Evolutionary conservation across 2,888 invertebrate genomes (phyloP), one percentile per base, ranked within the genome.

Genomic region (Patella pellucida): DNA sequence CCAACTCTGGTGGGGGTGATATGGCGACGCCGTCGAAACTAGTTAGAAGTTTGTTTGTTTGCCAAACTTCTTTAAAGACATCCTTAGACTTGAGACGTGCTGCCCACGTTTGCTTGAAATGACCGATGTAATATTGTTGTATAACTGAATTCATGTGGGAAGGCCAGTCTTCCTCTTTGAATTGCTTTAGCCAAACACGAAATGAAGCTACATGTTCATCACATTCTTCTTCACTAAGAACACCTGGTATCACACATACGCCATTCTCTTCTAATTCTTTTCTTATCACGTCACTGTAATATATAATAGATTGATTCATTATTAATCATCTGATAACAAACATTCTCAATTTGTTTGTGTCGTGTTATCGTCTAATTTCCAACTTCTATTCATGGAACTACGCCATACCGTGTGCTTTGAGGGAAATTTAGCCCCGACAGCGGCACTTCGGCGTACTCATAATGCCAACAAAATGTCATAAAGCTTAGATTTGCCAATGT

Each of bases 21-120:
- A 86, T 79, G 4, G 85, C 83, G 9, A 87, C 81, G n/a, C 83
- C 84, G 71, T 87, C 87, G 68, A 83, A 75, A 77, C 86, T 86
- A 3, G 84, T 82, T 50, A 84, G 73, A 11, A 87, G 81, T 71
- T 87, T 87, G 0, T 85, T 83, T 12, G 87, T 86, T 12, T 81
- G 81, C 86, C 86, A 87, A 3, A 87, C 27, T 15, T 81, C 74
- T 3, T 81, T 74, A 77, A 86, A 87, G 7, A 87, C 82, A 2
- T 74, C 72, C 62, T 84, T 85, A 15, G 74, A 78, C 52, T 78
- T 72, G 11, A 85, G 77, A 0, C 86, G 73, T 27, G 80, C 78
- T 14, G 68, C 51, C 86, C 86, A 86, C 2, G 84, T 76, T 1
- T 82, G 52, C 4, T 81, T 79, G n/a, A 81, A 75, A 77, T 85